Evolutionary conservation across 1,140 invertebrate species (phyloP), one percentile per base, ranked within the genome.

Genomic region (Aporrectodea caliginosa): DNA sequence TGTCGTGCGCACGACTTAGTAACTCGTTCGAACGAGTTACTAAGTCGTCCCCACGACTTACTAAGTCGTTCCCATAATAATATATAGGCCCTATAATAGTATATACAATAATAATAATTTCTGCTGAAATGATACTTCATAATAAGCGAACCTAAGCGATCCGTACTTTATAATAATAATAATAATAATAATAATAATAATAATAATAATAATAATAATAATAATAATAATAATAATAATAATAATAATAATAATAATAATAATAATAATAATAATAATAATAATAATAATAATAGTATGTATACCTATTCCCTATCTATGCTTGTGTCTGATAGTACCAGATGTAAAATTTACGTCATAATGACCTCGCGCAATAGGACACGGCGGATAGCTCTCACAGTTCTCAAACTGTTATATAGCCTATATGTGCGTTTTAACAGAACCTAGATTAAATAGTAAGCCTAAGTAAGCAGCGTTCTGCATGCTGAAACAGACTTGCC

Each of bases 191-290:
- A 74, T 33, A 74, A 74, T 33, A 74, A 29, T 16, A 32, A 16
- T 74, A 74, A 74, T 29, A 32, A 74, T 74, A 74, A 74, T 74
- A 74, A 74, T 72, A 72, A 72, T 72, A 72, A 72, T 72, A 74
- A 74, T 74, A 74, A 74, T 33, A 33, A 74, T 33, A 74, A 33
- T 16, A 74, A 31, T 74, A 74, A 29, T 33, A 30, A 72, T 29
- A 72, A 27, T 72, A 72, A 29, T 72, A 72, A 27, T 29, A 72
- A 72, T 72, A 31, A 31, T 72, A 33, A 31, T 33, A 32, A 34
- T 33, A 33, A 32, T 74, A 74, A 16, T 16, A 30, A 74, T 74
- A 33, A 33, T 34, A 74, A 22, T 31, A 33, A 34, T 33, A 74
- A 74, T 74, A 33, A 74, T 22, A 33, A 14, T 74, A 74, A 14